These are phyloP conservation scores for Seladonia tumulorum DNA, from an alignment of 2,888 invertebrate species.

Conservation along the genomic window DNA sequence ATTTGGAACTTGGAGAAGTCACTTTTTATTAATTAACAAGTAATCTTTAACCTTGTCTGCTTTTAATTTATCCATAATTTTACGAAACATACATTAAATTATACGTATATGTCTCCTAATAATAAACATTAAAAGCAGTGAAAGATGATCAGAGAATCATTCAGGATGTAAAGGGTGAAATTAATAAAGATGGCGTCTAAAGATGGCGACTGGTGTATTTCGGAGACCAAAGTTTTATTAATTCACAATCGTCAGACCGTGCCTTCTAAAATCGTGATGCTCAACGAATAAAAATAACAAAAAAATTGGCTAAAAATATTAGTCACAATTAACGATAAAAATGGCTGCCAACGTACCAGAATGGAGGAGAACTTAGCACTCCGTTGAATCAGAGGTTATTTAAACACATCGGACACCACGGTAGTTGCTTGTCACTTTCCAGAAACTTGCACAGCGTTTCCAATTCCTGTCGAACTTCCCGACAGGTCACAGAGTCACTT, in stretches of 20 bases:
- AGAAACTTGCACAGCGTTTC: constrained; percentile 41
- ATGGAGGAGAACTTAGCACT: constrained; percentile 40
- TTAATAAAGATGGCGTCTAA: constrained; percentile 1
- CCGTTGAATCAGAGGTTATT: constrained; percentile 37
- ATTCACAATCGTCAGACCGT: background rate
- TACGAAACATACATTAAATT: too few species aligned
- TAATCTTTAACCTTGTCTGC: background rate
- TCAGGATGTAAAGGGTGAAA: background rate
- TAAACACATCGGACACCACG: constrained; percentile 32
- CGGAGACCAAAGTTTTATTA: background rate
- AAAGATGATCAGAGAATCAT: background rate
- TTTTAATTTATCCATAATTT: background rate
- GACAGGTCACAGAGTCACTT: constrained; percentile 16
- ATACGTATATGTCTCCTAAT: background rate
- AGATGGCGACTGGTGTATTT: background rate
- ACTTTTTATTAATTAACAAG: background rate
- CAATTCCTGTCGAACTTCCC: constrained; percentile 37
- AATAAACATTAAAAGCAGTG: background rate
- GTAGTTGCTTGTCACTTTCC: constrained; percentile 38
- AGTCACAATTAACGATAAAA: background rate
- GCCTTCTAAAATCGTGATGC: too few species aligned
- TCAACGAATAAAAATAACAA: background rate
- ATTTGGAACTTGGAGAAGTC: background rate
- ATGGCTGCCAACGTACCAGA: constrained; percentile 50
- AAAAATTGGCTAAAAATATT: background rate